Evolutionary conservation across 2,113 vertebrate species (phyloP).

Genomic region (Lota lota): DNA sequence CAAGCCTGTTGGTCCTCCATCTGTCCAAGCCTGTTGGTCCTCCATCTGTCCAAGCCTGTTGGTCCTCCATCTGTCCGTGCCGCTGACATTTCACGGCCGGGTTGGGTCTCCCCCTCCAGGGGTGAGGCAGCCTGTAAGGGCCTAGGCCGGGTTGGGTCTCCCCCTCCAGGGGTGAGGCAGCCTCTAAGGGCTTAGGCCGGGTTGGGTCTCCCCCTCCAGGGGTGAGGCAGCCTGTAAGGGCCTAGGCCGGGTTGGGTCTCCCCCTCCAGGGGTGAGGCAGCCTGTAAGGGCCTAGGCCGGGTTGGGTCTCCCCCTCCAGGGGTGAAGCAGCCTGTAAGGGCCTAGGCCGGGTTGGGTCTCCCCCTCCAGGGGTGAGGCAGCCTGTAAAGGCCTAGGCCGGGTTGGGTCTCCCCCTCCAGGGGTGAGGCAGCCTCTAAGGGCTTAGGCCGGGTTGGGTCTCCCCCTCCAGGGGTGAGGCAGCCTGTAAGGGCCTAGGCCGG

Average conservation of each 20-base stretch:
- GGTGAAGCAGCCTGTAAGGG: constrained; percentile 12
- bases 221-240: constrained; percentile 12
- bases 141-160: constrained; percentile 12
- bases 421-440: constrained; percentile 11
- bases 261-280: constrained; percentile 5
- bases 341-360: constrained; percentile 12
- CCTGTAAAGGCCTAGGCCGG: no score
- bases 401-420: constrained; percentile 3
- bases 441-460: constrained; percentile 11
- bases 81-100: constrained; percentile 39
- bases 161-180: constrained; percentile 5
- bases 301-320: constrained; percentile 3
- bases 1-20: no score
- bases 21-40: constrained; percentile 1
- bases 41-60: not conserved
- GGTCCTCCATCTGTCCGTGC: constrained; percentile 10
- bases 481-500: no score
- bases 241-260: constrained; percentile 12
- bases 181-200: no score
- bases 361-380: constrained; percentile 5
- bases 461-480: constrained; percentile 5
- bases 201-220: constrained; percentile 3
- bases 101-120: constrained; percentile 3
- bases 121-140: constrained; percentile 12
- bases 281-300: no score